Percentiles rank a stretch among this genome's conserved stretches.
Evolutionary conservation across 1,140 invertebrate genomes (phyloP).

Genomic region (Hyposmocoma kahamanoa): DNA sequence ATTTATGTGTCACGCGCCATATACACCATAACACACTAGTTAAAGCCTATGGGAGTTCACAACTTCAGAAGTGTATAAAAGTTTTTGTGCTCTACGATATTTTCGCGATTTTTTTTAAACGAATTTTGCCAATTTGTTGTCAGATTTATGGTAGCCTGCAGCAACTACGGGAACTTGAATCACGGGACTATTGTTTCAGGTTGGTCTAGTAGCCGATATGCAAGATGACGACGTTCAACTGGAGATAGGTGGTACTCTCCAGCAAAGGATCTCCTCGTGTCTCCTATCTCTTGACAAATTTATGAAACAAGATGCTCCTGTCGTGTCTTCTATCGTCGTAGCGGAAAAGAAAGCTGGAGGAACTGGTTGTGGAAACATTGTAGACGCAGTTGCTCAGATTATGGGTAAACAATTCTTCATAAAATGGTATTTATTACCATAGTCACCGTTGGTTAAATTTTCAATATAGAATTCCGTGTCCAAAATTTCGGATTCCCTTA

Average conservation of each 20-base stretch:
- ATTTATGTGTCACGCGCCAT: too few species aligned
- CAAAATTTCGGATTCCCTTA: too few species aligned
- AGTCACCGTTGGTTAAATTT: too few species aligned
- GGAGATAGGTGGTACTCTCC: constrained; percentile 86
- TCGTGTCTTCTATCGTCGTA: constrained; percentile 87
- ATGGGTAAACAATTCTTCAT: constrained; percentile 75
- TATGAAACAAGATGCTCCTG: constrained; percentile 76
- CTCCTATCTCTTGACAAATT: constrained; percentile 80
- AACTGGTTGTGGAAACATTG: constrained; percentile 75
- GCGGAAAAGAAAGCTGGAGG: constrained; percentile 79
- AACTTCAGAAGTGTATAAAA: too few species aligned
- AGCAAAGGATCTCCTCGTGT: constrained; percentile 88
- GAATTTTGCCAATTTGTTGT: too few species aligned
- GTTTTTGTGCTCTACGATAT: not conserved
- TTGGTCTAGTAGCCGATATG: constrained; percentile 85
- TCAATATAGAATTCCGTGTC: too few species aligned
- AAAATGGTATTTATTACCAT: too few species aligned
- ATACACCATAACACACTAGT: too few species aligned
- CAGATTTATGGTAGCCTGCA: too few species aligned
- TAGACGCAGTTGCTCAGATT: constrained; percentile 79
- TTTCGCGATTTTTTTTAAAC: too few species aligned
- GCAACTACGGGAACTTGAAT: too few species aligned
- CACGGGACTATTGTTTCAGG: constrained; percentile 45
- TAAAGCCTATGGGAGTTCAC: too few species aligned
- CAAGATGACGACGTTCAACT: constrained; percentile 86